A percentile compares a stretch with the other conserved stretches of the same genome.
Evolutionary conservation across 2,797 vertebrate species (phyloP).

Genomic region (Gorsachius magnificus): DNA sequence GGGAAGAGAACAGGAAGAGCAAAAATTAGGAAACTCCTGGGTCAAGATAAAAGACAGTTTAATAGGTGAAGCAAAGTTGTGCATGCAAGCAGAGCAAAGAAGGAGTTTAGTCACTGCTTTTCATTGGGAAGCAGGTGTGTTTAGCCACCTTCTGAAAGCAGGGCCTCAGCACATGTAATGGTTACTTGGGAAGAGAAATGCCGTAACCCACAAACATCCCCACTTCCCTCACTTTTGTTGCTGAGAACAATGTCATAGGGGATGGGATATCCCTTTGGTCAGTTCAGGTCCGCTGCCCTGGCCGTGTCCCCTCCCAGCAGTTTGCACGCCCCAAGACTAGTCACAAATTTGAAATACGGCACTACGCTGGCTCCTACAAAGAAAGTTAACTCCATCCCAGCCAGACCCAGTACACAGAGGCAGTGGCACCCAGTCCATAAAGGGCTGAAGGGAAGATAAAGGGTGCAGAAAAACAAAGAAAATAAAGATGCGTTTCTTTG

Average conservation of each 20-base stretch:
- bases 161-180: not conserved
- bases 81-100: not conserved
- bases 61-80: not conserved
- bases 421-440: not conserved
- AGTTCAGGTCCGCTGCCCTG: not conserved
- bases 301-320: not conserved
- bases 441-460: not conserved
- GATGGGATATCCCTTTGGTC: not conserved
- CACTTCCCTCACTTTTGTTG: not conserved
- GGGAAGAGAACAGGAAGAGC: not conserved
- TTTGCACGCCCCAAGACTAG: not conserved
- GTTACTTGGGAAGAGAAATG: not conserved
- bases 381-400: not conserved
- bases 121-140: not conserved
- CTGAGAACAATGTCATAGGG: not conserved
- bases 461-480: not conserved
- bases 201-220: fast-evolving
- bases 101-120: not conserved
- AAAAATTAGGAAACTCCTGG: not conserved
- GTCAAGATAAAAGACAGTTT: not conserved
- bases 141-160: not conserved
- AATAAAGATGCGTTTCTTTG: not conserved
- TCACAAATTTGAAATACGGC: not conserved
- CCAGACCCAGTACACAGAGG: not conserved
- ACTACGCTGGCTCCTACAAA: not conserved